Conservation (phyloP, 2,888 invertebrate species). For the Melangyna quadrimaculata region DNA sequence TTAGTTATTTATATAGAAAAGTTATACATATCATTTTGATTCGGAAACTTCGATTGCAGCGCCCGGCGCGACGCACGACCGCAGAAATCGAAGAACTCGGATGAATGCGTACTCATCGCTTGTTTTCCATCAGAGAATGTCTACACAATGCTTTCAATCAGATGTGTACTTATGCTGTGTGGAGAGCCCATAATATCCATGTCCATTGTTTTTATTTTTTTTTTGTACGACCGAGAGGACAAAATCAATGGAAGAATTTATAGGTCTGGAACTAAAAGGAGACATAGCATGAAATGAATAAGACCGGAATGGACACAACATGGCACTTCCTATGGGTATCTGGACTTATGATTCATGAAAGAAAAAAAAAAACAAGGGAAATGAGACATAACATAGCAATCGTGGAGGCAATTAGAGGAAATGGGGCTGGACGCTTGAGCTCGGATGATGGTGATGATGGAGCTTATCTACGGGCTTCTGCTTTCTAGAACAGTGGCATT, state of each 20-base stretch:
- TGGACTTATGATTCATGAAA: slow-evolving; percentile 2
- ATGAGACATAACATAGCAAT: not conserved
- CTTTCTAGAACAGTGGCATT: slow-evolving; percentile 13
- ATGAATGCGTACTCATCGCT: slow-evolving; percentile 2
- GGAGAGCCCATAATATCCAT: not conserved
- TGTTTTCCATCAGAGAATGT: not conserved
- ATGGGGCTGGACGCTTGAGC: slow-evolving; percentile 9
- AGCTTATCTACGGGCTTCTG: too few species aligned
- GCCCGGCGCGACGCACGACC: too few species aligned
- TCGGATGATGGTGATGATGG: too few species aligned
- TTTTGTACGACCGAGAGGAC: not conserved
- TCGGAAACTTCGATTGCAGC: not conserved
- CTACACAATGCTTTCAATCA: not conserved
- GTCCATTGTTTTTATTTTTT: not conserved
- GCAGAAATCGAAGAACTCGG: slow-evolving; percentile 3
- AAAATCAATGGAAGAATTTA: not conserved
- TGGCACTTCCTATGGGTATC: not conserved
- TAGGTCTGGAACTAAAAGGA: not conserved
- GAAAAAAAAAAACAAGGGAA: not conserved
- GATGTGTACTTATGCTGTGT: not conserved
- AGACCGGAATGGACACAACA: not conserved
- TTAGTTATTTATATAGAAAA: not conserved
- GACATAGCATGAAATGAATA: not conserved
- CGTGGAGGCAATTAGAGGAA: slow-evolving; percentile 1
- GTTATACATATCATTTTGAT: not conserved